Base-by-base conservation (phyloP, 2,113 vertebrate genomes). In the Otocyon megalotis region DNA sequence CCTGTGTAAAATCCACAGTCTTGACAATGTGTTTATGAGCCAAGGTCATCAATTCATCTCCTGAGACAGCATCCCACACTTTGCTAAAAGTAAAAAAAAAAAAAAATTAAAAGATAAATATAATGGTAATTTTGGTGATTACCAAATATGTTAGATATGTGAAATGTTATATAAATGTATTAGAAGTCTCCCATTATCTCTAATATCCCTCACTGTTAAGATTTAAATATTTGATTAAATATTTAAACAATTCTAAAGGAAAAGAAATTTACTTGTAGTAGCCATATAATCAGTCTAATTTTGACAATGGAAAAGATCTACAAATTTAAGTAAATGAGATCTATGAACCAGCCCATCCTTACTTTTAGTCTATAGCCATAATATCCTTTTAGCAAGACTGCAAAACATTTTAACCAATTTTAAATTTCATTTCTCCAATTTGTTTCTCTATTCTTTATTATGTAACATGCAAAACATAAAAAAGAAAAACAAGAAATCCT, bases 21-120 rank as follows among this genome's bases (percentile, higher is more conserved):
- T 99, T 99, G 96, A 99, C 99, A 87, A 99, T 99, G 98, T 99
- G 99, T 97, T 99, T 99, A 98, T 99, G 99, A 83, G 99, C 99
- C 99, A 99, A 97, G 8, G 99, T 99, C 96, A 99, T 99, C 72
- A 99, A 97, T 97, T 99, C 99, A 90, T 99, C 99, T 35, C 99
- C 99, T 48, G 99, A 99, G 96, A 99, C 99, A 77, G 99, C 99
- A 97, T 99, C 99, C 99, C 99, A 99, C 96, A 99, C 99, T 99
- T 99, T 99, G 95, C 99, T 99, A 97, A 99, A 86, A 17, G 95
- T 77, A 98, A 98, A 54, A 91, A 87, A 63, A 20, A 63, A 43
- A 43, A 37, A 37, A 71, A 93, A 81, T 65, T 85, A 80, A 76
- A 77, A 77, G 9, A 83, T 13, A 93, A 90, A 82, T 94, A 99